Base-by-base conservation (phyloP, 2,888 invertebrate species). In the Auanema freiburgensis region DNA sequence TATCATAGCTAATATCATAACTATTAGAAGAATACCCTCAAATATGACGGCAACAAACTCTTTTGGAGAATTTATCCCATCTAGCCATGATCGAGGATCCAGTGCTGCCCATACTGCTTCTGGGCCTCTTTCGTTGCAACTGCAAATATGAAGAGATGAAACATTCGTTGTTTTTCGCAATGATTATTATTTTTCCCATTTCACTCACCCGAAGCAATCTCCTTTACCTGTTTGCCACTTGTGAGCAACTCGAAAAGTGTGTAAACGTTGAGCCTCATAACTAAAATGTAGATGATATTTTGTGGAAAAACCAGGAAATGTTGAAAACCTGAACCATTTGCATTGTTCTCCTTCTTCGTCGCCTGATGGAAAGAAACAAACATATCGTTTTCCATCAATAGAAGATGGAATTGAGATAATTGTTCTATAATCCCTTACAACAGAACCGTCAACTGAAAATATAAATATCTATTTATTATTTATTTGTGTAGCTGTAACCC, bases 301-400 rank as follows among this genome's bases (percentile, higher is more conserved):
- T 1, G n/a, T 8, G 18, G 12, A 2, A 12, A 52, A 21, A 18
- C 8, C 8, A 52, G 52, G 11, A 46, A 23, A 21, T 56, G 12
- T 0, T 16, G 52, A 3, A 52, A 56, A 81, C 42, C 55, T 49
- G 44, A 77, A 49, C 71, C 70, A 67, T 41, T 74, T 68, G 59
- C 80, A 83, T 14, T 65, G 64, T 51, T 75, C 63, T 8, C 58
- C 63, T 2, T 71, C 59, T 8, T 56, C 43, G 44, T 74, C 71
- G 14, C 79, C 77, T 40, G 72, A 64, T 23, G 81, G 80, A 59
- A 80, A 67, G 57, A 83, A 66, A 52, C 81, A 80, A n/a, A 83
- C 70, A 23, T 69, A 70, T 43, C 77, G 59, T 1, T 61, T 44
- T 1, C 71, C 67, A 24, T 71, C 61, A 18, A 80, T 71, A 8